These are phyloP conservation scores for Drosophila neonasuta DNA, from an alignment of 2,888 invertebrate species.

Conservation along the genomic window DNA sequence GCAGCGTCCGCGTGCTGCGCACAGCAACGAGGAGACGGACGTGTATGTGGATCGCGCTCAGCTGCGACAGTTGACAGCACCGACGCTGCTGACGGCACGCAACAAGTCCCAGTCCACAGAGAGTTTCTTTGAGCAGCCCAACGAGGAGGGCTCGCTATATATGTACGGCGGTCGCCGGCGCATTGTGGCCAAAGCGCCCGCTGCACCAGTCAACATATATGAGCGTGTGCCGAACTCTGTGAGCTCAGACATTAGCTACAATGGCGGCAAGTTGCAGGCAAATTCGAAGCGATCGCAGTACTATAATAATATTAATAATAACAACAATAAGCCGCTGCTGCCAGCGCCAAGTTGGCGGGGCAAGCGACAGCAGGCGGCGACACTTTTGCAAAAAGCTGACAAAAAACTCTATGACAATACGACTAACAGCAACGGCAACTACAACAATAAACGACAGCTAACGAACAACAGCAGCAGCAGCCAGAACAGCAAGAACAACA, in stretches of 20 bases:
- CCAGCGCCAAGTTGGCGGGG: conserved; percentile 78
- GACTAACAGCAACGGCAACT: conserved; percentile 40
- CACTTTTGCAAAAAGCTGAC: conserved; percentile 61
- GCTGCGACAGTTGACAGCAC: conserved; percentile 58
- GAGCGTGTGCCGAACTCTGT: conserved; percentile 72
- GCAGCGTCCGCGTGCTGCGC: conserved; percentile 27
- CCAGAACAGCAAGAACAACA: conserved; percentile 37
- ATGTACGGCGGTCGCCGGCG: conserved; percentile 79
- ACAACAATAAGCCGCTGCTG: conserved; percentile 54
- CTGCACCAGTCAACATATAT: conserved; percentile 76
- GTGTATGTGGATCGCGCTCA: conserved; percentile 66
- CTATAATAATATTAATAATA: conserved; percentile 27
- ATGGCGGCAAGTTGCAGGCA: conserved; percentile 24
- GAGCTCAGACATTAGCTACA: conserved; percentile 48
- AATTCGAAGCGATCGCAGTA: conserved; percentile 28
- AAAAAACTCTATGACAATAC: conserved; percentile 74
- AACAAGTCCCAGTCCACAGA: conserved; percentile 81
- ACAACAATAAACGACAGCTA: conserved; percentile 65
- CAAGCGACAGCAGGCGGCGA: conserved; percentile 48
- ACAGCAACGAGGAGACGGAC: conserved; percentile 44
- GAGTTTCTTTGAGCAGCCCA: conserved; percentile 81
- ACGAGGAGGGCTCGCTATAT: conserved; percentile 79
- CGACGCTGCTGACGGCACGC: conserved; percentile 59
- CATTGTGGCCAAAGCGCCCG: conserved; percentile 65
- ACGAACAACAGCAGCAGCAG: conserved; percentile 44